Base-by-base conservation (phyloP, 2,888 invertebrate species). In the Anticlea derivata region DNA sequence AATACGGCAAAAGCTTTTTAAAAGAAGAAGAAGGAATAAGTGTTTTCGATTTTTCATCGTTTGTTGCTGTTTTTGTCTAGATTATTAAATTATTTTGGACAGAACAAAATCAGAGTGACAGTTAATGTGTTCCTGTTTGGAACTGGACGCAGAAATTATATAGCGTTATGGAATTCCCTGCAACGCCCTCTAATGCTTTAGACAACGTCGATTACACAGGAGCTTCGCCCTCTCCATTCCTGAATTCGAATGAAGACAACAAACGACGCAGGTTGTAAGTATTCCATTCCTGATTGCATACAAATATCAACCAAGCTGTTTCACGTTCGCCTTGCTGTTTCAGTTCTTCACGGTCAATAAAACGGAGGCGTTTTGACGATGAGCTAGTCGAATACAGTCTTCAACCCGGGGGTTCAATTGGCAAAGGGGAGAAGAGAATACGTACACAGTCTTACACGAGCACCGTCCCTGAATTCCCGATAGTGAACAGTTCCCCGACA, bases 341-440 rank as follows among this genome's bases (percentile, higher is more conserved):
- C 73, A 97, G 97, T 79, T 98, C 98, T 7, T 97, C 97, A 20
- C 92, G 99, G 50, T 98, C 98, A 1, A 98, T 99, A 68, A 99
- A 98, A 81, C 93, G 99, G 0, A 95, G 97, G 68, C 96, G 98
- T 66, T 99, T 99, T 85, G 99, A 99, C 77, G 99, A 99, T 92
- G 99, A 99, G 85, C 90, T 99, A 50, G 98, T 99, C 0, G 98
- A 99, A 69, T 97, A 96, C 63, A 97, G 96, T 78, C 85, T 96
- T 50, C 83, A 94, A 65, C 93, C 94, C 0, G 94, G 92, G 1
- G 86, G 90, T 1, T 90, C 91, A 0, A 65, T 89, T 12, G 86
- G 87, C 0, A 91, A 91, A 68, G 81, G 83, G 24, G 90, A 80
- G 30, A 90, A 90, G 53, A 71, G 91, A 45, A 83, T 91, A 57